A percentile compares a stretch with the other conserved stretches of the same genome.
phyloP scores from a whole-genome alignment of 2,888 invertebrate genomes.

The Dimorphilus gyrociliatus region DNA sequence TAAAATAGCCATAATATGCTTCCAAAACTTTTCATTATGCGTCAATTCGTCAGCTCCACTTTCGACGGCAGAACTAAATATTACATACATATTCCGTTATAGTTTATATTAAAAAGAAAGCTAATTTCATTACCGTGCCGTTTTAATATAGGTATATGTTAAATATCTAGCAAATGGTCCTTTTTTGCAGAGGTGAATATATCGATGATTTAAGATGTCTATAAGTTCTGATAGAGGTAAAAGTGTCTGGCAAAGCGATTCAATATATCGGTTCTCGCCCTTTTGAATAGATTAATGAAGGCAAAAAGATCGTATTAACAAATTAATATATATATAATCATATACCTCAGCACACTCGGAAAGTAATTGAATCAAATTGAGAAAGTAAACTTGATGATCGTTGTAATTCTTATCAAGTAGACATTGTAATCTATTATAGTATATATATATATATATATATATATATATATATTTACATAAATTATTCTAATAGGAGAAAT shows the following conservation, averaged over 20 bases:
- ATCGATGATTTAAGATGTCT: slow-evolving; percentile 3
- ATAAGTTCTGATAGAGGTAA: slow-evolving; percentile 2
- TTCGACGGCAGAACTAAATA: slow-evolving; percentile 3
- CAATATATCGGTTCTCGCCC: slow-evolving; percentile 5
- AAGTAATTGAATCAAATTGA: slow-evolving; percentile 8
- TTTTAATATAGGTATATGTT: slow-evolving; percentile 2
- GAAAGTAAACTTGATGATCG: slow-evolving; percentile 3
- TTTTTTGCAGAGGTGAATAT: slow-evolving; percentile 2
- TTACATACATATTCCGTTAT: too few species aligned
- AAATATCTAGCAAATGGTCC: slow-evolving; percentile 3
- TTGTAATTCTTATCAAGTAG: slow-evolving; percentile 2
- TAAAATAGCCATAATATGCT: too few species aligned
- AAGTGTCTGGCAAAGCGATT: slow-evolving; percentile 5
- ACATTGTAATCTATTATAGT: neutral
- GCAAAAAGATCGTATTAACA: neutral
- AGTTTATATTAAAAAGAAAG: too few species aligned
- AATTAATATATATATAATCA: neutral
- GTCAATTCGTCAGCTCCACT: slow-evolving; percentile 4
- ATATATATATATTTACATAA: too few species aligned
- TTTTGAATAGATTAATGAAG: slow-evolving; percentile 5
- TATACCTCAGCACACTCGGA: slow-evolving; percentile 9
- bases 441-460: neutral
- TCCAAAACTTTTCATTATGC: too few species aligned
- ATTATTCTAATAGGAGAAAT: slow-evolving; percentile 1
- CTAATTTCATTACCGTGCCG: too few species aligned